Percentiles rank a stretch among this genome's conserved stretches.
phyloP scores from a whole-genome alignment of 2,797 vertebrate species.

The Meriones psammophilus region DNA sequence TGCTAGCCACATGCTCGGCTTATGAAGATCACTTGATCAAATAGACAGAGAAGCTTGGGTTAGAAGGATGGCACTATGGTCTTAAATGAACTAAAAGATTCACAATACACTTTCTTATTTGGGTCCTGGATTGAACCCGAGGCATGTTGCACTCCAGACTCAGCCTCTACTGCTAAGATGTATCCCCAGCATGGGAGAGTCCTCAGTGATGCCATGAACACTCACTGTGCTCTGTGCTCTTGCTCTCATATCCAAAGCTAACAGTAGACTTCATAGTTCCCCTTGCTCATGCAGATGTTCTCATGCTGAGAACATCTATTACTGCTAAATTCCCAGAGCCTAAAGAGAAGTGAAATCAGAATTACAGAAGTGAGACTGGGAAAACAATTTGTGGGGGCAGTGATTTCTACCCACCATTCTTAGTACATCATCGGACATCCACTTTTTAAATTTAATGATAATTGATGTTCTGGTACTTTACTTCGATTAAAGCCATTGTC shows the following conservation, averaged over 20 bases:
- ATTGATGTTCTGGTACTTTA: not conserved
- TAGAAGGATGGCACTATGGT: conserved; percentile 49
- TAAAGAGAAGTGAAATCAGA: conserved; percentile 73
- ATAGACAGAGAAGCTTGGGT: conserved; percentile 66
- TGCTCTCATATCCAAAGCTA: conserved; percentile 51
- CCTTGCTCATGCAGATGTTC: conserved; percentile 59
- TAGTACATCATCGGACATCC: not conserved
- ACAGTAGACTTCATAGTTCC: conserved; percentile 65
- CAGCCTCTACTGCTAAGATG: not conserved
- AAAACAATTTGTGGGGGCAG: conserved; percentile 24
- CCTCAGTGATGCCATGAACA: conserved; percentile 64
- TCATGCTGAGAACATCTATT: conserved; percentile 30
- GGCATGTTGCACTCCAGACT: not conserved
- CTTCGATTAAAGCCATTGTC: not conserved
- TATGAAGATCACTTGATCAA: conserved; percentile 68
- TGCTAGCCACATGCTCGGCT: conserved; percentile 64
- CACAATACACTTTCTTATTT: not conserved
- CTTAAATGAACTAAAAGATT: conserved; percentile 64
- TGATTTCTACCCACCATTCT: not conserved
- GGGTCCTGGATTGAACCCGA: not conserved
- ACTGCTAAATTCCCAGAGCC: conserved; percentile 72
- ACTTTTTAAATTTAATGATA: not conserved
- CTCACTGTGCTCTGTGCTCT: conserved; percentile 1
- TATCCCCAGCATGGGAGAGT: not conserved
- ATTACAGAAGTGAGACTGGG: conserved; percentile 65